Evolutionary conservation across 2,113 vertebrate genomes (phyloP).

Genomic region (Brachirus orientalis): DNA sequence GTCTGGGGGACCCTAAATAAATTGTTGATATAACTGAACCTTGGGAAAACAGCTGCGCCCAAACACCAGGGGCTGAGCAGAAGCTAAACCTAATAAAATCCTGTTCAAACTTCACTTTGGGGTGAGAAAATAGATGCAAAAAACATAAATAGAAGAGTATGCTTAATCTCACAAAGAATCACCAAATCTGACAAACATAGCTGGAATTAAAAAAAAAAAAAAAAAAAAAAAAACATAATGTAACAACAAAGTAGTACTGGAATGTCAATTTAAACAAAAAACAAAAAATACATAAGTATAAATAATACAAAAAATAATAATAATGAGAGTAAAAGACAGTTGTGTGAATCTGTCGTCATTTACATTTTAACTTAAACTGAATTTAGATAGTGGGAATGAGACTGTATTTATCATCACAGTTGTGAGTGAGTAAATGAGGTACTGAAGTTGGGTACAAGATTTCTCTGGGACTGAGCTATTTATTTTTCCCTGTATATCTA

Average conservation of each 20-base stretch:
- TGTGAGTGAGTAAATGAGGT: conserved; percentile 66
- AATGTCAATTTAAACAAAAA: too few species aligned
- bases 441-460: conserved; percentile 57
- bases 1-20: conserved; percentile 51
- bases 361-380: conserved; percentile 12
- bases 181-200: conserved; percentile 1
- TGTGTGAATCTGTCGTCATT: background rate
- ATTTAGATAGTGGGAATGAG: conserved; percentile 4
- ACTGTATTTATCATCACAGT: conserved; percentile 24
- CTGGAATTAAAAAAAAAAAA: background rate
- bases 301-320: too few species aligned
- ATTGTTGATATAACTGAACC: conserved; percentile 49
- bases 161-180: conserved; percentile 5
- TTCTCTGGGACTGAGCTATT: conserved; percentile 72
- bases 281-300: too few species aligned
- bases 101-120: conserved; percentile 19
- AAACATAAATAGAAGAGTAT: background rate
- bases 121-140: conserved; percentile 18
- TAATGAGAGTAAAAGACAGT: too few species aligned
- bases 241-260: too few species aligned
- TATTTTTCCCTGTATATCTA: conserved; percentile 74
- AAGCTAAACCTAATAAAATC: conserved; percentile 28
- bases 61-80: conserved; percentile 21
- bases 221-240: too few species aligned
- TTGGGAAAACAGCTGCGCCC: conserved; percentile 57